Evolutionary conservation across 2,113 vertebrate species (phyloP).

Genomic region (Aegithalos caudatus): DNA sequence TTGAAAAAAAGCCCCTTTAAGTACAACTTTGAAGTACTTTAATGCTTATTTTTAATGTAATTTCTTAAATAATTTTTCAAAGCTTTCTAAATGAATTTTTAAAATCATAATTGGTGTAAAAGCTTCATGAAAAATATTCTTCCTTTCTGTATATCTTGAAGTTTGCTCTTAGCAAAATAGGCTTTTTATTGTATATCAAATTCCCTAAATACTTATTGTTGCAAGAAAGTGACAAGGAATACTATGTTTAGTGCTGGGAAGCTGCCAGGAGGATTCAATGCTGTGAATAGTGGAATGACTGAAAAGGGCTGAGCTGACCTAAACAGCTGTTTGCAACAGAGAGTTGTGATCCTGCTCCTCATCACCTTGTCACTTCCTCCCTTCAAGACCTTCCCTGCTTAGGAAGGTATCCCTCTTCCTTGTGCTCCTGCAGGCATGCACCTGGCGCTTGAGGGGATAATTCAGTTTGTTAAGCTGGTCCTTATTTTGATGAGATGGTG

Average conservation of each 20-base stretch:
- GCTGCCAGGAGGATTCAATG: not conserved
- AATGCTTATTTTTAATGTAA: not conserved
- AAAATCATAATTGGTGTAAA: not conserved
- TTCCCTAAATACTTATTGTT: not conserved
- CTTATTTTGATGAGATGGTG: not conserved
- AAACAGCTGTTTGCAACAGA: not conserved
- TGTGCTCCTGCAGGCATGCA: not conserved
- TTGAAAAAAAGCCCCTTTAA: not conserved
- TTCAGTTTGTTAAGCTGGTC: not conserved
- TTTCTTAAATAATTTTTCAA: not conserved
- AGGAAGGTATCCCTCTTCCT: not conserved
- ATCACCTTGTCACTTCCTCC: not conserved
- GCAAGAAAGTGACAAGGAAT: not conserved
- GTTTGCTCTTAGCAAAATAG: not conserved
- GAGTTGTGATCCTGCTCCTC: not conserved
- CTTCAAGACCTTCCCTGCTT: not conserved
- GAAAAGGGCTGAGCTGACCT: not conserved
- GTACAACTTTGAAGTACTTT: not conserved
- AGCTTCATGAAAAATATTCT: not conserved
- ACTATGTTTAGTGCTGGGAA: not conserved
- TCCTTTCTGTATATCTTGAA: not conserved
- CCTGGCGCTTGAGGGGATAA: not conserved
- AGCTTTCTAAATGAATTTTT: not conserved
- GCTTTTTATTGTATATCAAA: not conserved
- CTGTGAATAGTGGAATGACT: not conserved